Conservation (phyloP, 2,797 vertebrate species). For the Enteromius afrohamiltoni region DNA sequence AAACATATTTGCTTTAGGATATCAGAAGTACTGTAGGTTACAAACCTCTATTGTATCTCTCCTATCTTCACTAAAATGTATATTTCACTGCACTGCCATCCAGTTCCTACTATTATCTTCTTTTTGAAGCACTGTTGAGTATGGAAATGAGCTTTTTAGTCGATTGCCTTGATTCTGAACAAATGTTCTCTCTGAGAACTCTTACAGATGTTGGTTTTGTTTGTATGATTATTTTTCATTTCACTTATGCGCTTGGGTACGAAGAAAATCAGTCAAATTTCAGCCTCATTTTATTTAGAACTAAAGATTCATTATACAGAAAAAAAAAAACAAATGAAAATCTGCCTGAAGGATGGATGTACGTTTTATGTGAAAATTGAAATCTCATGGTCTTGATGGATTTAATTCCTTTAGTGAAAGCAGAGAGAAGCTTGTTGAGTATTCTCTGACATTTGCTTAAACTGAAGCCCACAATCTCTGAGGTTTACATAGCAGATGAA, state of each 20-base stretch:
- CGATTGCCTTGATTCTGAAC: conserved; percentile 21
- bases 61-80: not conserved
- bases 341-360: not conserved
- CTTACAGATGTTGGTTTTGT: conserved; percentile 33
- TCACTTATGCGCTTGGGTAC: not conserved
- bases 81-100: not conserved
- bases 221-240: conserved; percentile 17
- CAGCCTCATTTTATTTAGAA: conserved; percentile 9
- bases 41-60: not conserved
- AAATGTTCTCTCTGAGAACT: not conserved
- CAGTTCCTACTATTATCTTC: not conserved
- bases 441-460: conserved; percentile 49
- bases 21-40: not conserved
- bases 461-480: conserved; percentile 34
- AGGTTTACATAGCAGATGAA: conserved; percentile 40
- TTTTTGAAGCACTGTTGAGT: conserved; percentile 6
- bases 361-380: not conserved
- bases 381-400: not conserved
- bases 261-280: conserved; percentile 13
- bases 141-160: conserved; percentile 15
- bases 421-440: conserved; percentile 6
- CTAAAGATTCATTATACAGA: not conserved
- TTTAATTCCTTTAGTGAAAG: not conserved
- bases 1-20: not conserved
- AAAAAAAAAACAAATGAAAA: not conserved